Evolutionary conservation across 2,888 invertebrate species (phyloP), one percentile per base, ranked within the genome.

Genomic region (Chromoteleia sp.): DNA sequence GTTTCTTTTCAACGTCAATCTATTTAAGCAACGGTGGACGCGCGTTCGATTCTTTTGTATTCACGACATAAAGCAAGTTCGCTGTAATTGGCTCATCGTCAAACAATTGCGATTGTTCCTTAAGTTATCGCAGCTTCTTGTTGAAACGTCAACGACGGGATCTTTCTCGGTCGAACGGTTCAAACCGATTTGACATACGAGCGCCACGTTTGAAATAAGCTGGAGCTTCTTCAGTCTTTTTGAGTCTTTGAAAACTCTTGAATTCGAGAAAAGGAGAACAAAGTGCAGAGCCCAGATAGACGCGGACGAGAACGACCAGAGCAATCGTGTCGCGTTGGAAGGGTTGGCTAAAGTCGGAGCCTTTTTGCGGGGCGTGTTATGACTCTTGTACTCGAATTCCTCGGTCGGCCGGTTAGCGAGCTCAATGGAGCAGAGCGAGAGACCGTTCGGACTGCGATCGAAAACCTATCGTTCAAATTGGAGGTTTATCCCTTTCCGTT

Each of bases 31-130:
- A 48, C 45, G 14, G 45, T 43, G 43, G 17, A 48, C 21, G 45
- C 21, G 19, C 45, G 45, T 21, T 21, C 10, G 30, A 17, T 30
- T 33, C 54, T 56, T 56, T 56, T 56, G 54, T 33, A 36, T 33
- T 36, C 54, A 15, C 33, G 33, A 10, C 17, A 56, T 56, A 56
- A 56, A 30, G 33, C 54, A 17, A 56, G 54, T 33, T 33, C 30
- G 5, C 58, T 58, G 58, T 58, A 58, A 58, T 58, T 58, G 58
- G 58, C 39, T 58, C 36, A 36, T 58, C 39, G 58, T 58, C 58
- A 58, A 58, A 58, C 58, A 58, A 58, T 58, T 21, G 58, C 58
- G 21, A 58, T 58, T 58, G 58, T 58, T 58, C 19, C 58, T 58
- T 58, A 58, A 58, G 39, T 36, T 39, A 58, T 58, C 39, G 21